These are phyloP conservation scores for Perca flavescens DNA, from an alignment of 2,113 vertebrate species.

Conservation along the genomic window DNA sequence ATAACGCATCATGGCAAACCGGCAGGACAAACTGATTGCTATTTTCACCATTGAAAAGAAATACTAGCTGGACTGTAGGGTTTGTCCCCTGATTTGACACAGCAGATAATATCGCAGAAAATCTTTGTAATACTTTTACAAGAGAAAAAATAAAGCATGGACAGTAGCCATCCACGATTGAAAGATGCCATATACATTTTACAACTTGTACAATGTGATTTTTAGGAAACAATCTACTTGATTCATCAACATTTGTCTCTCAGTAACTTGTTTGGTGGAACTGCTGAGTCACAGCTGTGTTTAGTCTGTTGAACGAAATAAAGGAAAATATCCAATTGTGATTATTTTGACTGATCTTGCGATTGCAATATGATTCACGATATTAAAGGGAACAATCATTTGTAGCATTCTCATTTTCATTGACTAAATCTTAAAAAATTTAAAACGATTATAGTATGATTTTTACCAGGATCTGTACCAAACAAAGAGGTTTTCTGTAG, in stretches of 20 bases:
- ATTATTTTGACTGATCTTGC: no score
- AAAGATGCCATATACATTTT: neutral
- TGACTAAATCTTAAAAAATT: no score
- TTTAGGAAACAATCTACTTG: constrained; percentile 5
- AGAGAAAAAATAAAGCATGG: constrained; percentile 14
- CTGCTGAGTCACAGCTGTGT: constrained; percentile 23
- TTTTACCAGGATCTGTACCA: no score
- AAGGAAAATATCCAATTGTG: no score
- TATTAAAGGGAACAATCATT: no score
- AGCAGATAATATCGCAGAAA: neutral
- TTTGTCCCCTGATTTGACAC: constrained; percentile 19
- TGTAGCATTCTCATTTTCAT: no score
- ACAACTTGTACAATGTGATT: neutral
- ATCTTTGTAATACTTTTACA: constrained; percentile 16
- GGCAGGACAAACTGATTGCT: neutral
- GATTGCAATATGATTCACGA: no score
- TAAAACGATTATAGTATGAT: no score
- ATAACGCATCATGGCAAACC: constrained; percentile 6
- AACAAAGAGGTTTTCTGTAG: no score
- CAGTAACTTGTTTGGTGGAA: constrained; percentile 53
- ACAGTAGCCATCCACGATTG: neutral
- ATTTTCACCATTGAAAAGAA: neutral
- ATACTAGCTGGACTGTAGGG: neutral
- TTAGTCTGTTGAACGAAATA: no score
- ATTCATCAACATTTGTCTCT: constrained; percentile 12